Base-by-base conservation (phyloP, 2,888 invertebrate species). In the Zaprionus lineosus region DNA sequence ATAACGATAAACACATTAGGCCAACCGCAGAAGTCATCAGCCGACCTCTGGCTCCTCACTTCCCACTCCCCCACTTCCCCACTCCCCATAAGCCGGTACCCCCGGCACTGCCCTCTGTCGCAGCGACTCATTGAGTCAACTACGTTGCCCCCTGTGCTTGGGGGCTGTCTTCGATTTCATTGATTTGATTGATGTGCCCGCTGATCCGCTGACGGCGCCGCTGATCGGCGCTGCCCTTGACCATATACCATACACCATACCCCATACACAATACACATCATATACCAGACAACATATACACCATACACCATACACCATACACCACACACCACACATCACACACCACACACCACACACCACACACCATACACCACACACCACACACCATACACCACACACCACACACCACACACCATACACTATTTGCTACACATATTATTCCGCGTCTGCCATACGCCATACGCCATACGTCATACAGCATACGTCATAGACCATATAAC, bases 131-230 rank as follows among this genome's bases (percentile, higher is more conserved):
- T 33, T 15, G 50, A 57, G 47, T 57, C 50, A 68, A 31, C 56
- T 39, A 29, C 7, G 37, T 44, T 47, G 52, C 40, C 56, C 50
- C 51, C n/a, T 47, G 33, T 29, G 71, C 48, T 56, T 60, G 52
- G 50, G 51, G 11, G 55, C 72, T 82, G 83, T 77, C 77, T 79
- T 83, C 76, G 82, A 70, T 78, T 84, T 73, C 84, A 84, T 68
- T 77, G 65, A 74, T 75, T 82, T 81, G 84, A 82, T 82, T 82
- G 85, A 82, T 82, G 79, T 78, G 75, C 73, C 83, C 81, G 81
- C 77, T 64, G 78, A 76, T 77, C 74, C 74, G 71, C 44, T 64
- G 53, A 70, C 71, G 65, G 51, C 65, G 65, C 53, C 65, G 64
- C 18, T 47, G 65, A 57, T 53, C 59, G 64, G n/a, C 18, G 36